Conservation (phyloP, 2,797 vertebrate genomes). For the Chiloscyllium punctatum region DNA sequence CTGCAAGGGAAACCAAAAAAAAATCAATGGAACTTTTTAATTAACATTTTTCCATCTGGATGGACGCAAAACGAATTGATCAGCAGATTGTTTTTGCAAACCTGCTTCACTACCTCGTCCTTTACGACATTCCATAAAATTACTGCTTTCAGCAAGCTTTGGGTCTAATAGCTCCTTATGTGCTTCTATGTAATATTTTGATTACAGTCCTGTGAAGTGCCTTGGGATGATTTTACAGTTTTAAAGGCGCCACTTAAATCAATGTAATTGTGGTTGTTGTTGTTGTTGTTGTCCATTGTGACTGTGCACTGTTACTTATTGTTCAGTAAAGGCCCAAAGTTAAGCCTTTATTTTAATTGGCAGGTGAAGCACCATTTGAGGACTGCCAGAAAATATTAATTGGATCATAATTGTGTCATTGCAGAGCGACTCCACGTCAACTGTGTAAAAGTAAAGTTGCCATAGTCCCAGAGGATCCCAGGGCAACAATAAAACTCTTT, state of each 20-base stretch:
- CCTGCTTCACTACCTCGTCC: neutral
- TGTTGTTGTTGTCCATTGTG: neutral
- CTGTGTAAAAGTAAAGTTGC: too few species aligned
- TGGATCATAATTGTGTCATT: neutral
- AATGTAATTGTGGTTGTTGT: too few species aligned
- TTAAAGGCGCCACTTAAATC: too few species aligned
- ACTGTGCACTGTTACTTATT: neutral
- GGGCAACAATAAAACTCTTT: neutral
- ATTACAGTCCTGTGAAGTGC: too few species aligned
- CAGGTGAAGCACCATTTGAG: slow-evolving; percentile 5
- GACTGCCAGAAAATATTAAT: neutral
- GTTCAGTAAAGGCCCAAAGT: neutral
- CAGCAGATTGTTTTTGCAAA: neutral
- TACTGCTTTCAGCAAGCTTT: neutral
- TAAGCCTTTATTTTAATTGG: neutral
- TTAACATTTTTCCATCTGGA: slow-evolving; percentile 26
- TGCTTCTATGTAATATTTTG: too few species aligned
- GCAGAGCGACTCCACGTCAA: neutral
- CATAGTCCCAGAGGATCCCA: too few species aligned
- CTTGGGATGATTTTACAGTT: too few species aligned
- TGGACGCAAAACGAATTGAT: neutral
- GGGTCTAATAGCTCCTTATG: neutral
- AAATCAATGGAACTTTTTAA: slow-evolving; percentile 19
- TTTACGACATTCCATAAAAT: neutral
- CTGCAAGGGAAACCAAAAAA: neutral